These are phyloP conservation scores for Melanostoma scalare DNA, from an alignment of 2,888 invertebrate species.

Conservation along the genomic window DNA sequence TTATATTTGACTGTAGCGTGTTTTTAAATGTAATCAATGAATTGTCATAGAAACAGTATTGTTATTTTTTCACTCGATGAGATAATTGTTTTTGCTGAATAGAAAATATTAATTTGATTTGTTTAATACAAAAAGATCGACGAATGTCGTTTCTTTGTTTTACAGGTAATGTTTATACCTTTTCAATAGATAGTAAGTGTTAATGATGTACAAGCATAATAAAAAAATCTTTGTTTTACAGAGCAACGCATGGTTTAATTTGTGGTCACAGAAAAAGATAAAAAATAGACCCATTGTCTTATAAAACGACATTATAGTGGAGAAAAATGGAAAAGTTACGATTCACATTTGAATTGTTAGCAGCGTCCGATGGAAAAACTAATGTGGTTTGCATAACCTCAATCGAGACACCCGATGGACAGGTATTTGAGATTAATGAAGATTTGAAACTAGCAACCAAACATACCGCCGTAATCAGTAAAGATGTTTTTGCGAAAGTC, in stretches of 20 bases:
- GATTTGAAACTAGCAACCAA: conserved; percentile 6
- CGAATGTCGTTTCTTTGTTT: too few relatives aligned
- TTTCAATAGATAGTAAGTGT: too few relatives aligned
- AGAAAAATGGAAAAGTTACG: conserved; percentile 24
- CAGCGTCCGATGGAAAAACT: conserved; percentile 18
- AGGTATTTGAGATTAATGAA: conserved; percentile 10
- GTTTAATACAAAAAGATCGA: too few relatives aligned
- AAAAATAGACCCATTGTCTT: not conserved
- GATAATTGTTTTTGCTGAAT: too few relatives aligned
- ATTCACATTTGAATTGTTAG: conserved; percentile 25
- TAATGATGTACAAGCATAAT: too few relatives aligned
- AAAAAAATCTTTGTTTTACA: too few relatives aligned
- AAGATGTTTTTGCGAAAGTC: conserved; percentile 23
- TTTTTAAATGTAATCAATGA: too few relatives aligned
- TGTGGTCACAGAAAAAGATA: not conserved
- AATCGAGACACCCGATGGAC: conserved; percentile 26
- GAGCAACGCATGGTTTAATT: not conserved
- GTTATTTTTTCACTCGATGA: too few relatives aligned
- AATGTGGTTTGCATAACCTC: conserved; percentile 33
- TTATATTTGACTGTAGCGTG: too few relatives aligned
- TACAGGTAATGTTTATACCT: too few relatives aligned
- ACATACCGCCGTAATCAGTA: not conserved
- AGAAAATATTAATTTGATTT: too few relatives aligned
- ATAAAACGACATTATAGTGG: conserved; percentile 33
- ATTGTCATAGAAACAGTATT: too few relatives aligned